Base-by-base conservation (phyloP, 2,888 invertebrate genomes). In the Acrobasis consociella region DNA sequence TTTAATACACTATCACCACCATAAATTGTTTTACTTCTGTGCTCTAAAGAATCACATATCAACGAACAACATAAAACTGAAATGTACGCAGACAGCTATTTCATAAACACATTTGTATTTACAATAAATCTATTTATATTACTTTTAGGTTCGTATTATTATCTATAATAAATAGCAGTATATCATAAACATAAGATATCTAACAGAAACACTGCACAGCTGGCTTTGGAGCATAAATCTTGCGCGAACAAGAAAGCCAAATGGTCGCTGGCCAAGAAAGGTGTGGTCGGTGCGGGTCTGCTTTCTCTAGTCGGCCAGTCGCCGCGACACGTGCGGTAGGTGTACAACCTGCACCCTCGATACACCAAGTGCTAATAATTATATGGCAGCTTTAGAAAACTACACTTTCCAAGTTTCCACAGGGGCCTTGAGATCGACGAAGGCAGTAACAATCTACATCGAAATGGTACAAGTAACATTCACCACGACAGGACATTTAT, bases 221-320 rank as follows among this genome's bases (percentile, higher is more conserved):
- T 67, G 69, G 42, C 17, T 56, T 56, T 56, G 10, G 17, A 15
- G 64, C 65, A 56, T 62, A 64, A 64, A 65, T 63, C 63, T 62
- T 71, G 69, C 68, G 65, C 67, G 70, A 68, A 72, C 73, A 77
- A 73, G 72, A 72, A 75, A 73, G 70, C 66, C 69, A 56, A 56
- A 42, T 56, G 56, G 56, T 56, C 56, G 56, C 11, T 56, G 22
- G 60, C 64, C 61, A 31, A 9, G 17, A 65, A 64, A 73, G 80
- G 77, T 74, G 79, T 72, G 78, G 78, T 70, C 65, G 61, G 62
- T 65, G 50, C 38, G 16, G 50, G 60, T 53, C 67, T 53, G 75
- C 76, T 76, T 76, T 76, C 77, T 67, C 73, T 66, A 66, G 62
- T 64, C 66, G 2, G 16, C 60, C 60, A 13, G 60, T n/a, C 60